A percentile compares a stretch with the other conserved stretches of the same genome.
Evolutionary conservation across 1,140 invertebrate genomes (phyloP).

Genomic region (Gryon sp.): DNA sequence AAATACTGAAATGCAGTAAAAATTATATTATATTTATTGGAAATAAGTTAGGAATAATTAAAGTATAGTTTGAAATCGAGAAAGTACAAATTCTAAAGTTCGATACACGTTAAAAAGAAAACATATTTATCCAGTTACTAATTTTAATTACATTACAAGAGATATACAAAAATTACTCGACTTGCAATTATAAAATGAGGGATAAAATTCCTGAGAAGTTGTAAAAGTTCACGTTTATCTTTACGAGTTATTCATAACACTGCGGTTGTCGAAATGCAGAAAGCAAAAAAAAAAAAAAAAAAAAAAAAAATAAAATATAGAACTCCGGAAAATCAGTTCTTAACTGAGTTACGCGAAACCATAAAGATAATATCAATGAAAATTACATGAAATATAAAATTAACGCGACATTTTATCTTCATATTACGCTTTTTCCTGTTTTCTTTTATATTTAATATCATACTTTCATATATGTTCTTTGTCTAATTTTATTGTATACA

Average conservation of each 20-base stretch:
- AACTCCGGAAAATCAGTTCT: slow-evolving; percentile 29
- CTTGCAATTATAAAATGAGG: slow-evolving; percentile 4
- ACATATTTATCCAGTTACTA: too few relatives aligned
- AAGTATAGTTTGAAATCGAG: too few relatives aligned
- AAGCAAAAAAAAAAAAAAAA: too few relatives aligned
- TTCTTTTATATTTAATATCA: not conserved
- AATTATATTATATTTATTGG: too few relatives aligned
- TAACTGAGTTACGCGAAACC: slow-evolving; percentile 29
- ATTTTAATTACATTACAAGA: not conserved
- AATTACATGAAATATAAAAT: slow-evolving; percentile 37
- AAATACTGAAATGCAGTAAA: too few relatives aligned
- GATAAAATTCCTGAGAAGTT: slow-evolving; percentile 18
- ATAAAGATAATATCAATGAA: slow-evolving; percentile 40
- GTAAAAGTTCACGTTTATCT: slow-evolving; percentile 32
- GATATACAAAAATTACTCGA: not conserved
- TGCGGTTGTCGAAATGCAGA: not conserved
- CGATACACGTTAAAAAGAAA: too few relatives aligned
- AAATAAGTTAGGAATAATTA: too few relatives aligned
- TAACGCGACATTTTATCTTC: slow-evolving; percentile 30
- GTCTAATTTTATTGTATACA: too few relatives aligned
- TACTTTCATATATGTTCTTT: too few relatives aligned
- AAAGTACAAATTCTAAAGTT: not conserved
- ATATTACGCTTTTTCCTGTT: slow-evolving; percentile 4
- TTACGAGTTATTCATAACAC: slow-evolving; percentile 33
- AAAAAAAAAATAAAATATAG: too few relatives aligned